Evolutionary conservation across 2,797 vertebrate species (phyloP).

Genomic region (Premnoplex brunnescens): DNA sequence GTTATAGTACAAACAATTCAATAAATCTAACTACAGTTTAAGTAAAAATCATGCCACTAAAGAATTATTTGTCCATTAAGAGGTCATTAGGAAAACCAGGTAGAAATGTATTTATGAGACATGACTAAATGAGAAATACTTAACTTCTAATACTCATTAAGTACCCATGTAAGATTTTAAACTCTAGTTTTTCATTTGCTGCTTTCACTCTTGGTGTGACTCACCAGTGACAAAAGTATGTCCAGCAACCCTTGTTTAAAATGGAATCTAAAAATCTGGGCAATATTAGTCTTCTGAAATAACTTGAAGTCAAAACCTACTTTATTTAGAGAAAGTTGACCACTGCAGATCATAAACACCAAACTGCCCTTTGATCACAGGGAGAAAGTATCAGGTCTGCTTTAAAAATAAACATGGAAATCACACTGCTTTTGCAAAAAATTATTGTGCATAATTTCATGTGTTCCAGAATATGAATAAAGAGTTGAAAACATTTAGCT

Average conservation of each 20-base stretch:
- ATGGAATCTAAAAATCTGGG: neutral
- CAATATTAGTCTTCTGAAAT: neutral
- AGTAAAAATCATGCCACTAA: neutral
- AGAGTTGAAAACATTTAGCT: neutral
- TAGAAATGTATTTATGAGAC: neutral
- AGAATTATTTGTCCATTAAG: neutral
- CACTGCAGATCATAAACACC: neutral
- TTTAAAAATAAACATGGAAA: neutral
- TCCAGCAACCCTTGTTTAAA: neutral
- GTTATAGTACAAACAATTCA: neutral
- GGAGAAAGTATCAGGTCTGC: neutral
- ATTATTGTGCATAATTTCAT: accelerated
- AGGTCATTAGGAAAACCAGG: neutral
- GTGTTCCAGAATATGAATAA: neutral
- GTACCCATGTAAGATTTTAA: neutral
- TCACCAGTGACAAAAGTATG: neutral
- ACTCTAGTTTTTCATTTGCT: neutral
- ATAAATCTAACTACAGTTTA: neutral
- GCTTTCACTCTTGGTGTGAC: neutral
- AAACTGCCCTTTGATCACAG: neutral
- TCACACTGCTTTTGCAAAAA: neutral
- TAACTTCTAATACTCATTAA: neutral
- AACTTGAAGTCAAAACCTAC: neutral
- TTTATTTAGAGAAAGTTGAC: neutral
- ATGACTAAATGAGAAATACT: neutral